These are phyloP conservation scores for Phyto melanocephala DNA, from an alignment of 2,888 invertebrate species.

Conservation along the genomic window DNA sequence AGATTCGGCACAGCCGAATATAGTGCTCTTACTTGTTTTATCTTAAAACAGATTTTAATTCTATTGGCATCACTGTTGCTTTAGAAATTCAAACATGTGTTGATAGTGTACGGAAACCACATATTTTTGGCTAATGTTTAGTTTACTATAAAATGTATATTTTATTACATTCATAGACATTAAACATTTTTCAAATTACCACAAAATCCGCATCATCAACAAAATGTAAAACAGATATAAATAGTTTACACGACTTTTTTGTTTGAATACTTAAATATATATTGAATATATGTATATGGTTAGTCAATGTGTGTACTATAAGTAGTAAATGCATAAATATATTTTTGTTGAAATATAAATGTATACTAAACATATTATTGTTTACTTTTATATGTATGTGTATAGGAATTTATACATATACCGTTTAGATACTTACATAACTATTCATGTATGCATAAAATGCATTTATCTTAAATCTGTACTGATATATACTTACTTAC, in stretches of 20 bases:
- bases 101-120: slow-evolving; percentile 48
- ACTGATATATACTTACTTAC: too few species aligned
- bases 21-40: not conserved
- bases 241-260: not conserved
- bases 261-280: not conserved
- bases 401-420: too few species aligned
- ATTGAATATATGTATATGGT: too few species aligned
- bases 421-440: too few species aligned
- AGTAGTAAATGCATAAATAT: not conserved
- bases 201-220: slow-evolving; percentile 50
- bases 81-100: slow-evolving; percentile 29
- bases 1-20: too few species aligned
- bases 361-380: too few species aligned
- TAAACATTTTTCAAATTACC: slow-evolving; percentile 43
- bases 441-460: not conserved
- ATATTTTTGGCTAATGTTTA: slow-evolving; percentile 54
- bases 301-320: too few species aligned
- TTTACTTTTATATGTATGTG: too few species aligned
- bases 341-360: not conserved
- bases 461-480: not conserved
- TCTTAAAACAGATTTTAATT: not conserved
- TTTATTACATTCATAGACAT: slow-evolving; percentile 31
- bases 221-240: slow-evolving; percentile 29
- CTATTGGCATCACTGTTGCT: not conserved
- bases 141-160: slow-evolving; percentile 49